A percentile compares a stretch with the other conserved stretches of the same genome.
Evolutionary conservation across 53 echinoderm and acorn worm genomes (phyloP).

Genomic region (Paelopatides confundens): DNA sequence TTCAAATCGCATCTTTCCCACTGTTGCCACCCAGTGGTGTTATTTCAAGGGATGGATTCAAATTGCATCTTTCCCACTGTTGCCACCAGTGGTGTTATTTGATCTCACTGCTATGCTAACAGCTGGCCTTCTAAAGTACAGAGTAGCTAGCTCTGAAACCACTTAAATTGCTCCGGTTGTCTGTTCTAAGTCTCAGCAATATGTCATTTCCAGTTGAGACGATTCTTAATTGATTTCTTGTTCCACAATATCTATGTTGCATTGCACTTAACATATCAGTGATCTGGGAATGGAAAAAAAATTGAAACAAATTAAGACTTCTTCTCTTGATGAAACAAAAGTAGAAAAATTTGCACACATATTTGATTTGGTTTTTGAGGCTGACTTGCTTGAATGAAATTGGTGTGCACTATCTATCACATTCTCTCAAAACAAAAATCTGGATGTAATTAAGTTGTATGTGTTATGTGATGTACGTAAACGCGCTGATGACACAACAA

Average conservation of each 20-base stretch:
- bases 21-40: not conserved
- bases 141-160: slow-evolving; percentile 31
- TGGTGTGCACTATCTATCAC: too few relatives aligned
- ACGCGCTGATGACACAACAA: too few relatives aligned
- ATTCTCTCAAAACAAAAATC: too few relatives aligned
- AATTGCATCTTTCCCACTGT: not conserved
- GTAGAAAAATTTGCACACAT: too few relatives aligned
- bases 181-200: slow-evolving; percentile 12
- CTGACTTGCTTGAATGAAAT: too few relatives aligned
- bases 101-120: not conserved
- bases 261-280: not conserved
- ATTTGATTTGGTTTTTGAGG: too few relatives aligned
- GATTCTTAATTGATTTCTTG: slow-evolving; percentile 24
- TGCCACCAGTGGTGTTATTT: not conserved
- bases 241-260: slow-evolving; percentile 30
- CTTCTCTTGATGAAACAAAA: too few relatives aligned
- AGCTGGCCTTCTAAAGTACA: not conserved
- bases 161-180: slow-evolving; percentile 15
- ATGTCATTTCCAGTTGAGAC: slow-evolving; percentile 39
- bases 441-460: too few relatives aligned
- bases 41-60: too few relatives aligned
- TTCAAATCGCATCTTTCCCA: not conserved
- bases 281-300: slow-evolving; percentile 12
- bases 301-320: not conserved
- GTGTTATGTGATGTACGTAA: too few relatives aligned